These are phyloP conservation scores for Cynocephalus volans DNA, from an alignment of 2,113 vertebrate species.

Conservation along the genomic window DNA sequence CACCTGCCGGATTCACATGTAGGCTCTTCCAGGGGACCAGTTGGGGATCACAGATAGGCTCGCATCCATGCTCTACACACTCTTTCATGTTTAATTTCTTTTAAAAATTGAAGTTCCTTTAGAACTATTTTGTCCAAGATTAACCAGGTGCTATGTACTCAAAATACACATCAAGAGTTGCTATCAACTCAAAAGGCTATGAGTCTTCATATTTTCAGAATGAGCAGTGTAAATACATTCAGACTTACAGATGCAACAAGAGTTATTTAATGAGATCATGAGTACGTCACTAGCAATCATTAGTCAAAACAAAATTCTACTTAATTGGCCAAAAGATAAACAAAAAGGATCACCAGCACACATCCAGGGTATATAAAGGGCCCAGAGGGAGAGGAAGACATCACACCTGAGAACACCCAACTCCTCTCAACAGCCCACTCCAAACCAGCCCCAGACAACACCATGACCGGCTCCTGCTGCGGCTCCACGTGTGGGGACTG, in stretches of 20 bases:
- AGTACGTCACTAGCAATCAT: neutral
- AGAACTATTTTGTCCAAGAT: neutral
- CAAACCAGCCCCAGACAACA: neutral
- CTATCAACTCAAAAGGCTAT: neutral
- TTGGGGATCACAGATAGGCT: neutral
- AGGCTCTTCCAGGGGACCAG: neutral
- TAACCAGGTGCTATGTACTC: neutral
- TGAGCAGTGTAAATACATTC: neutral
- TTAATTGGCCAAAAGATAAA: constrained; percentile 77
- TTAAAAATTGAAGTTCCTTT: neutral
- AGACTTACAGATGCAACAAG: neutral
- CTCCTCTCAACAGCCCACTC: neutral
- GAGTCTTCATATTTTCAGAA: constrained; percentile 24
- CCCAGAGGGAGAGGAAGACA: accelerated
- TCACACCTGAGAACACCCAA: neutral
- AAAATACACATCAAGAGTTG: neutral
- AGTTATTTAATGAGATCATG: constrained; percentile 56
- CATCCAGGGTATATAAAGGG: constrained; percentile 67
- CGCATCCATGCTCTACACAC: neutral
- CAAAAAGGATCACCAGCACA: neutral
- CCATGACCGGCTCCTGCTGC: constrained; percentile 76
- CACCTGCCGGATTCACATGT: neutral
- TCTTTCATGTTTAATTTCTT: neutral
- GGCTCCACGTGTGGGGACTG: constrained; percentile 52
- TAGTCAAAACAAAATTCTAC: constrained; percentile 64